These are phyloP conservation scores for Drosophila testacea DNA, from an alignment of 2,888 invertebrate genomes.

Conservation along the genomic window DNA sequence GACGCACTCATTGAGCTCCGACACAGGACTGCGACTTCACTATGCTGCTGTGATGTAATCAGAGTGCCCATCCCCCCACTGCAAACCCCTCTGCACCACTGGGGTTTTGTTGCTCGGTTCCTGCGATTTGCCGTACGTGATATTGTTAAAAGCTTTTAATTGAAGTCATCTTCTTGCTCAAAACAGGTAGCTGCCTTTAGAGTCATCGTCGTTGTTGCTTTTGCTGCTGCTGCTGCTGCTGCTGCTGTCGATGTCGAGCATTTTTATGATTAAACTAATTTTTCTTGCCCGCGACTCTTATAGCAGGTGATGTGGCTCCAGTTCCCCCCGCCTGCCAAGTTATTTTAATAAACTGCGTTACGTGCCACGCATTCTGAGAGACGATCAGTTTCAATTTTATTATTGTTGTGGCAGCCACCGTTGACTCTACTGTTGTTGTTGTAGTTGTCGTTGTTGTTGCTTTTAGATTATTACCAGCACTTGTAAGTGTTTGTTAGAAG, in stretches of 20 bases:
- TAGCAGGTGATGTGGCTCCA: conserved; percentile 75
- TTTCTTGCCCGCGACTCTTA: conserved; percentile 71
- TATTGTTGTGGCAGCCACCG: conserved; percentile 58
- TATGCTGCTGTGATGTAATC: conserved; percentile 74
- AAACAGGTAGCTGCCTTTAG: conserved; percentile 77
- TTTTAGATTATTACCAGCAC: conserved; percentile 77
- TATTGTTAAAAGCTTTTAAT: conserved; percentile 84
- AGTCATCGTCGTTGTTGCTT: conserved; percentile 33
- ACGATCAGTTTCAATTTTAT: conserved; percentile 81
- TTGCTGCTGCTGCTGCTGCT: conserved; percentile 30
- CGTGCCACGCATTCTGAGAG: conserved; percentile 84
- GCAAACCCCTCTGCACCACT: neutral
- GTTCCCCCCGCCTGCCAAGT: conserved; percentile 71
- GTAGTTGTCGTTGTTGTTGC: conserved; percentile 34
- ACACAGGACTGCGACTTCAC: conserved; percentile 57
- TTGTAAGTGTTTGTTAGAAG: conserved; percentile 80
- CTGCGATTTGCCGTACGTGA: conserved; percentile 82
- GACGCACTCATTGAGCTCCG: conserved; percentile 61
- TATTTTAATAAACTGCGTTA: conserved; percentile 86
- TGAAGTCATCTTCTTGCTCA: conserved; percentile 82
- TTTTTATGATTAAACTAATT: conserved; percentile 83
- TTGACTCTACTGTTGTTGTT: conserved; percentile 27
- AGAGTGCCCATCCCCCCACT: conserved; percentile 39
- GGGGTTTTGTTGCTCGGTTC: conserved; percentile 30
- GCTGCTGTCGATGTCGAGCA: conserved; percentile 73